Conservation (phyloP, 2,113 vertebrate genomes). For the Spea multiplicata region DNA sequence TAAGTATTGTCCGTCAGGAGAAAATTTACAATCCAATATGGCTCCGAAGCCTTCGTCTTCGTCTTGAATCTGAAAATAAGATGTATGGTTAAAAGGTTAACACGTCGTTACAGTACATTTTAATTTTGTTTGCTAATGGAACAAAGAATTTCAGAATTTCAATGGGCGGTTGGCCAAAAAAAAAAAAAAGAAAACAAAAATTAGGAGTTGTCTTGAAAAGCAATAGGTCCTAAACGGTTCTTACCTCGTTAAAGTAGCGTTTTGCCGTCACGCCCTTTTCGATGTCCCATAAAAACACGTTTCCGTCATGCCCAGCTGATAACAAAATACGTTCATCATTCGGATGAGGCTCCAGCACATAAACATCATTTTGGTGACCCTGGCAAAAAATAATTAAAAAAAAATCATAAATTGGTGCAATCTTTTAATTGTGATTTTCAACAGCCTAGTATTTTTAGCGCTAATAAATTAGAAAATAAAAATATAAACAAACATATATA, state of each 20-base stretch:
- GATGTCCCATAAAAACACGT: conserved; percentile 94
- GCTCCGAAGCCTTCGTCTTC: conserved; percentile 96
- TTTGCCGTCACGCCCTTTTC: conserved; percentile 82
- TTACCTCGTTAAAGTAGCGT: conserved; percentile 96
- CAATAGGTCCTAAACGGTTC: conserved; percentile 1
- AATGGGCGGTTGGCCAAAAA: too few species aligned
- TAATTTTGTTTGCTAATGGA: too few species aligned
- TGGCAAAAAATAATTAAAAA: conserved; percentile 53
- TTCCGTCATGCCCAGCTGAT: conserved; percentile 95
- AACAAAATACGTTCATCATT: conserved; percentile 93
- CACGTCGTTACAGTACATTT: too few species aligned
- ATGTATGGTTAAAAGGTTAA: too few species aligned
- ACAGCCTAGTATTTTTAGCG: too few species aligned
- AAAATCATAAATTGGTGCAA: too few species aligned
- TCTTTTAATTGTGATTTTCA: too few species aligned
- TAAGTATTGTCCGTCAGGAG: conserved; percentile 91
- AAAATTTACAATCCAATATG: conserved; percentile 97
- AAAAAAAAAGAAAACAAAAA: too few species aligned
- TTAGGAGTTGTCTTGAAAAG: too few species aligned
- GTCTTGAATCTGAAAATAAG: conserved; percentile 81
- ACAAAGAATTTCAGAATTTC: too few species aligned
- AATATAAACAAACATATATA: too few species aligned
- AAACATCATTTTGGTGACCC: conserved; percentile 96
- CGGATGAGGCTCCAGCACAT: conserved; percentile 95
- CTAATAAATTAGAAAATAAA: too few species aligned